Base-by-base conservation (phyloP, 2,797 vertebrate species). In the Enteromius unitaeniatus region DNA sequence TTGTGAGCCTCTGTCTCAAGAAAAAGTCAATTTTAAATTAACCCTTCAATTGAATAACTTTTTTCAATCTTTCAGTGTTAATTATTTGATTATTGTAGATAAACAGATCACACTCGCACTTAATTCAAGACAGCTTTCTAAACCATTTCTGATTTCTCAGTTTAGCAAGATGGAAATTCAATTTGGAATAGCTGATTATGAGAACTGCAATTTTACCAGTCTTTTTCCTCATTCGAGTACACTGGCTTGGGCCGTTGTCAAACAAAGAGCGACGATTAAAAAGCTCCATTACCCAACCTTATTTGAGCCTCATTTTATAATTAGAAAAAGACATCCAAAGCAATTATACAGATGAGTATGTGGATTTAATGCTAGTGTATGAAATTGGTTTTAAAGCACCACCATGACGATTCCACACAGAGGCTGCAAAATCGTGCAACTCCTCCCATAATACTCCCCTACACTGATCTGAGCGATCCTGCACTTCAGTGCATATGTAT, bases 241-340 rank as follows among this genome's bases (percentile, higher is more conserved):
- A 86, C 84, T 84, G 68, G 79, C 73, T 80, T 89, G 86, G 87
- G 73, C 88, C 81, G 86, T 85, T 81, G 85, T 82, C 82, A 73
- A 70, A 83, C 79, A 88, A 88, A 88, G 86, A 87, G 82, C 72
- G 78, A 15, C 49, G 88, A 90, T 84, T 87, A 89, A 92, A 90
- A 88, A 90, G 90, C 89, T 92, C 91, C 91, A 93, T 93, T 92
- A 92, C 89, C 90, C 90, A 84, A 88, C 87, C 89, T 91, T 92
- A 93, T 92, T 93, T 90, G 83, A 92, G 87, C 90, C 91, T 91
- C 90, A 92, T 92, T 93, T 87, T 92, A 92, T 93, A 92, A 93
- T 94, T 92, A 93, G 87, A 91, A 91, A 91, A 93, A 91, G 89
- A 93, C 91, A 92, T 92, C 90, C 89, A 86, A 88, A 89, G 88